Percentiles rank a stretch among this genome's conserved stretches.
Conservation (phyloP, 2,888 invertebrate genomes). For the Rutpela maculata region DNA sequence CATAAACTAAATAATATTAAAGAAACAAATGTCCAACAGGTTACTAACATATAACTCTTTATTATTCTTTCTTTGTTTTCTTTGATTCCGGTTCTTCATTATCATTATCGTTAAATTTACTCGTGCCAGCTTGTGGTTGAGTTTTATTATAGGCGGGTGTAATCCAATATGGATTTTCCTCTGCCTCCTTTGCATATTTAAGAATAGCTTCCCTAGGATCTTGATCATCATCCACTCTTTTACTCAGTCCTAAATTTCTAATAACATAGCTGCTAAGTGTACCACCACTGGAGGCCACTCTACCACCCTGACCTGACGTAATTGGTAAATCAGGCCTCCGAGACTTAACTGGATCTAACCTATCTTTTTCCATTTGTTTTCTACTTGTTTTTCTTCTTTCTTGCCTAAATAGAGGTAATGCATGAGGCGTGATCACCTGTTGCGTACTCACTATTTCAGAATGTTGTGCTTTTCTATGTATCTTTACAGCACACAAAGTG, state of each 20-base stretch:
- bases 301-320: slow-evolving; percentile 90
- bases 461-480: slow-evolving; percentile 85
- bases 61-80: slow-evolving; percentile 62
- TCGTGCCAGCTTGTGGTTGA: slow-evolving; percentile 85
- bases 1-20: not conserved
- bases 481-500: slow-evolving; percentile 90
- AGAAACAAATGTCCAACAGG: not conserved
- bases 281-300: slow-evolving; percentile 95
- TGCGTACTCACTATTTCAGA: slow-evolving; percentile 92
- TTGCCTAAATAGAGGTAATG: slow-evolving; percentile 95
- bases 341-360: slow-evolving; percentile 90
- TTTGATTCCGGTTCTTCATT: slow-evolving; percentile 70
- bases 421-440: slow-evolving; percentile 94
- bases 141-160: slow-evolving; percentile 93
- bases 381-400: slow-evolving; percentile 91
- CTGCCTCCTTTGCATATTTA: slow-evolving; percentile 95
- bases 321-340: slow-evolving; percentile 90
- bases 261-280: slow-evolving; percentile 95
- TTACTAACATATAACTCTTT: not conserved
- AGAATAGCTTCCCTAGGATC: slow-evolving; percentile 97
- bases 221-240: slow-evolving; percentile 92
- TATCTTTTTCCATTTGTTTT: slow-evolving; percentile 93
- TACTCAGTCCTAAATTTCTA: slow-evolving; percentile 94
- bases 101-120: slow-evolving; percentile 70
- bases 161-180: slow-evolving; percentile 97